Base-by-base conservation (phyloP, 2,888 invertebrate genomes). In the Microchrysa polita region DNA sequence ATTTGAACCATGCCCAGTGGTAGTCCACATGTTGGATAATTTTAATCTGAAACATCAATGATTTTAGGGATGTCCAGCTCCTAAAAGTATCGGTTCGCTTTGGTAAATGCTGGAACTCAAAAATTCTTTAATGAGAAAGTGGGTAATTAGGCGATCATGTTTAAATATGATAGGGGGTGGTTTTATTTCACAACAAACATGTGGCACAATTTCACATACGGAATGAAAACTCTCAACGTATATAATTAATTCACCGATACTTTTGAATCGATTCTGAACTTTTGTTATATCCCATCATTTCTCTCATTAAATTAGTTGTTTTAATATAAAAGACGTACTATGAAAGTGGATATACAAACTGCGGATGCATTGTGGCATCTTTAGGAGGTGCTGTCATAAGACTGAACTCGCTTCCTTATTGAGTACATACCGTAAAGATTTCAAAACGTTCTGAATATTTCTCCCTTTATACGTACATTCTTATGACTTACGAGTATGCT, bases 221-320 rank as follows among this genome's bases (percentile, higher is more conserved):
- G 7, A 34, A 34, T 34, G 27, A 34, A 34, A 34, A 34, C 27
- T 34, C 27, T 34, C 2, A 34, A 34, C 27, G 2, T 34, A 34
- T 5, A 34, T 34, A 34, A 34, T 34, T 7, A 34, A n/a, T 48
- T 48, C 16, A 48, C 2, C 61, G 67, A 67, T 52, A 52, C 22
- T 18, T 67, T n/a, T 40, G 5, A 34, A 12, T 10, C 20, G 5
- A 40, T 5, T 16, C 9, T 34, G 14, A 65, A 10, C n/a, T n/a
- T n/a, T n/a, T n/a, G n/a, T n/a, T n/a, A n/a, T n/a, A n/a, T 48
- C 27, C 7, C 27, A 34, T 2, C 22, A 22, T 22, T 69, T 67
- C 22, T 57, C 57, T 55, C 57, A 69, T 69, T 69, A 69, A 69
- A 69, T 69, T 69, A 69, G 57, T 69, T 69, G 57, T 69, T n/a